Conservation (phyloP, 2,888 invertebrate genomes). For the Antheraea assamensis region DNA sequence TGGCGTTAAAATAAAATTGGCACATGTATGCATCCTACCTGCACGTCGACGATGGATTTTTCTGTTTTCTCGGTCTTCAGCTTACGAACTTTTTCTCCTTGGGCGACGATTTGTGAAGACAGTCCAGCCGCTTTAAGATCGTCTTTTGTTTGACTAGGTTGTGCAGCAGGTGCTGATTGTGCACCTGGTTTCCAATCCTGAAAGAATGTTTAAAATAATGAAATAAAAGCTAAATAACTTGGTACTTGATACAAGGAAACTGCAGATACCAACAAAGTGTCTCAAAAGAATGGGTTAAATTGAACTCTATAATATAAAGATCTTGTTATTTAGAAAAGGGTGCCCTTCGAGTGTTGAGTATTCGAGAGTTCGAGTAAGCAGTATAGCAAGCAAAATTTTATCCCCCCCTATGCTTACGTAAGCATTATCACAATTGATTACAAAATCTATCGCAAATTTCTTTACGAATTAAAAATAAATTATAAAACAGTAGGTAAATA, state of each 20-base stretch:
- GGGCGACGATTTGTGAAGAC: constrained; percentile 70
- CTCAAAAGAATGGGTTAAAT: too few relatives aligned
- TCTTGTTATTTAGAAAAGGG: too few relatives aligned
- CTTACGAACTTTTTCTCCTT: constrained; percentile 88
- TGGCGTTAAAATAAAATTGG: background rate
- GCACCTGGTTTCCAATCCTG: constrained; percentile 57
- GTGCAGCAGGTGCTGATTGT: constrained; percentile 29
- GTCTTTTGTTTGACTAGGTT: constrained; percentile 22
- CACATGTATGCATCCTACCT: constrained; percentile 40
- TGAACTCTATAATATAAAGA: too few relatives aligned
- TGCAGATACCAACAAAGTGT: too few relatives aligned
- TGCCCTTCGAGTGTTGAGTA: too few relatives aligned
- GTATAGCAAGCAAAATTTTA: too few relatives aligned
- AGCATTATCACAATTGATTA: too few relatives aligned
- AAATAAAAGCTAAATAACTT: background rate
- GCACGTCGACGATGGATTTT: constrained; percentile 78
- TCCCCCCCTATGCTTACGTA: too few relatives aligned
- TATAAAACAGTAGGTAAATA: too few relatives aligned
- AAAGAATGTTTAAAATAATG: background rate
- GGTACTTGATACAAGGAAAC: background rate
- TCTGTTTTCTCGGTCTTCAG: constrained; percentile 86
- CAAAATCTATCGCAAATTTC: too few relatives aligned
- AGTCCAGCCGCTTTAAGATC: constrained; percentile 40
- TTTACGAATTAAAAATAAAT: too few relatives aligned
- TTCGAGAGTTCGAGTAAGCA: too few relatives aligned